Evolutionary conservation across 2,113 vertebrate species (phyloP), one percentile per base, ranked within the genome.

Genomic region (Tragelaphus scriptus): DNA sequence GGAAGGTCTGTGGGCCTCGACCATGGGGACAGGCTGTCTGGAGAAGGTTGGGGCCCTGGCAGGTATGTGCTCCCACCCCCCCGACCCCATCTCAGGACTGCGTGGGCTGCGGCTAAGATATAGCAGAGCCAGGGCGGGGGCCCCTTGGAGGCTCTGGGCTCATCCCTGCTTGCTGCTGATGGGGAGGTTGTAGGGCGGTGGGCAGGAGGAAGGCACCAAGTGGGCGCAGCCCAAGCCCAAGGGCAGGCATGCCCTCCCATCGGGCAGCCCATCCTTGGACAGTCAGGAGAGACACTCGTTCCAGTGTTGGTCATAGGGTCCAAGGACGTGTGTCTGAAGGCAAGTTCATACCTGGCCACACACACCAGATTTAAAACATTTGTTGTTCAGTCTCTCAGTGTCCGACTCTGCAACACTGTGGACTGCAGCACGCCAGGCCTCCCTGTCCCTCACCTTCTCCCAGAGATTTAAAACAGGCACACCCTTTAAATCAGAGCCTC

Each of bases 251-350:
- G 4, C 30, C 40, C 16, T 81, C 68, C 53, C 28, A 1, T 63
- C 11, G 1, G 5, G 23, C 4, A 21, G 40, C 44, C 5, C 4
- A 0, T 47, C 49, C 58, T 85, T 19, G 14, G 36, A 15, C 15
- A 5, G 25, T n/a, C 5, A 25, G 47, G 56, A 7, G 17, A 71
- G 55, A 25, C 32, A 0, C 30, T 40, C 10, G 7, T n/a, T 13
- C 1, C 19, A 1, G 87, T 0, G 0, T 40, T 14, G 5, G 19
- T 5, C 44, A 14, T 3, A 59, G 44, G 47, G 56, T 13, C 26
- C 21, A 28, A 16, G 44, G 79, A 13, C 9, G 2, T 14, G 2
- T 16, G n/a, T 75, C 85, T 44, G 16, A 75, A 86, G 53, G 10
- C 44, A 36, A 84, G 53, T 26, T 84, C 81, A 36, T 28, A 7